Base-by-base conservation (phyloP, 2,113 vertebrate species). In the Oryzias woworae region DNA sequence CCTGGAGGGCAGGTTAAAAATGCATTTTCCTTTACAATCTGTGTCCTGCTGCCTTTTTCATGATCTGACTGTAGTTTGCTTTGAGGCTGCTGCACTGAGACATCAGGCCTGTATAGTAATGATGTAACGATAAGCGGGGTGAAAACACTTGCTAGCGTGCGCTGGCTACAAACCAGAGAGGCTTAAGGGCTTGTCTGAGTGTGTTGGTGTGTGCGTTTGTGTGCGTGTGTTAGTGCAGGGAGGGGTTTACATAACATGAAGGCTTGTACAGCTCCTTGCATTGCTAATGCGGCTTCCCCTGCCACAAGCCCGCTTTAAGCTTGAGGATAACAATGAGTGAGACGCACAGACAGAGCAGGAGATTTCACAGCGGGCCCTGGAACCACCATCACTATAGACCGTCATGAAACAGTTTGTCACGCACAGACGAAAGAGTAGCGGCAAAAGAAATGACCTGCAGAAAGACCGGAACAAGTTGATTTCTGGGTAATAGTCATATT, bases 211-310 rank as follows among this genome's bases (percentile, higher is more conserved):
- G 36, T 36, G 47, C 54, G 74, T 77, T 69, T 59, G 72, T 41
- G 47, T 58, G 57, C 69, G 65, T 62, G 58, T 36, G 36, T 36
- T 36, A 36, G 56, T 53, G 60, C 58, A 55, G 62, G 49, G 62
- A 23, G 47, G n/a, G n/a, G 70, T 53, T 92, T 92, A 90, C 82
- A 82, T 92, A 92, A 93, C 75, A 81, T 10, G 62, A 50, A 54
- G 77, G 76, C 75, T 78, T 78, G 84, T 79, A 49, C 66, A 78
- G 78, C 85, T 87, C 69, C 80, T 87, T 73, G 69, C 62, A 66
- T 75, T 80, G 80, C 79, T 90, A 89, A 91, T 88, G 85, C 78
- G 59, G 81, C 82, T 85, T 88, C 78, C 81, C 87, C 62, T n/a
- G 66, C 83, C 73, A 62, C 61, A 46, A 84, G 80, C 76, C 81